Conservation (phyloP, 2,113 vertebrate genomes). For the Oreocharis arfaki region DNA sequence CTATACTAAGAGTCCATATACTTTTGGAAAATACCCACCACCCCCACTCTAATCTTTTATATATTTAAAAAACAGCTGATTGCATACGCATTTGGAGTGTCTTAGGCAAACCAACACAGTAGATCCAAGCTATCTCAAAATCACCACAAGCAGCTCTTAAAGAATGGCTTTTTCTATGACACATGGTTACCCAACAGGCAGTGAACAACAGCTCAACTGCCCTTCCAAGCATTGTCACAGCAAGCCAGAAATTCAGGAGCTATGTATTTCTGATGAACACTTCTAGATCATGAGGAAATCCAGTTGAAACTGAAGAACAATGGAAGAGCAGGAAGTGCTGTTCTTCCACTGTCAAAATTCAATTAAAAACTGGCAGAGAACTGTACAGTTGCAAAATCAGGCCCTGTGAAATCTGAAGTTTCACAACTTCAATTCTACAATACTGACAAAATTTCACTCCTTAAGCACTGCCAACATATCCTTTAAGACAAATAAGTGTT, state of each 20-base stretch:
- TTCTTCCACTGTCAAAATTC: neutral
- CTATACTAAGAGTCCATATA: neutral
- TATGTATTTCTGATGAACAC: neutral
- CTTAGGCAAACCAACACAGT: too few species aligned
- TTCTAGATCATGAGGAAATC: neutral
- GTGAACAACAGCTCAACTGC: neutral
- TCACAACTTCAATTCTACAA: neutral
- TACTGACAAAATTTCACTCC: neutral
- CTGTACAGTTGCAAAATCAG: neutral
- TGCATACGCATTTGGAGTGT: neutral
- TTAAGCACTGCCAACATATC: neutral
- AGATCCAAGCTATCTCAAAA: neutral
- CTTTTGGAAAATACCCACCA: neutral
- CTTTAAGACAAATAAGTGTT: neutral
- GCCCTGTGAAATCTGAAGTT: neutral
- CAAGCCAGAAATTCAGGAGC: neutral
- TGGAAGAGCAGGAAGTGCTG: neutral
- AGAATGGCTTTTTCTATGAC: neutral
- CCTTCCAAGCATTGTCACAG: neutral
- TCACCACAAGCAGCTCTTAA: neutral
- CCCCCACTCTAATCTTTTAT: neutral
- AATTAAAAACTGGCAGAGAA: neutral
- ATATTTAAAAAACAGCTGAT: neutral
- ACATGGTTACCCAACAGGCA: neutral
- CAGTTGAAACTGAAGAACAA: neutral